These are phyloP conservation scores for Leptinotarsa tumamoca DNA, from an alignment of 2,888 invertebrate species.

Conservation along the genomic window DNA sequence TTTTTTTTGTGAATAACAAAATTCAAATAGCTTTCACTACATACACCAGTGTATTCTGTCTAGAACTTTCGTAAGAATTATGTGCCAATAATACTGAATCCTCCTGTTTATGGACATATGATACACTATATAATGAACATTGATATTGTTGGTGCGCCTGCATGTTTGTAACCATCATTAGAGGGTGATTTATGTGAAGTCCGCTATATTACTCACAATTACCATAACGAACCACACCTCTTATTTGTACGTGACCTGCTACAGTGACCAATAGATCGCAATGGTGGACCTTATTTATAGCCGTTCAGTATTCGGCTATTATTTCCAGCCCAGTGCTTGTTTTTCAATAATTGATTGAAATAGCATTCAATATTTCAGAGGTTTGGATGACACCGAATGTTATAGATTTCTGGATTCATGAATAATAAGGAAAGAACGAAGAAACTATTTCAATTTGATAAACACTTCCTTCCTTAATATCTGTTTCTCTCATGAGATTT, in stretches of 20 bases:
- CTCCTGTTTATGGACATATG: constrained; percentile 31
- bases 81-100: background rate
- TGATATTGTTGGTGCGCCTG: constrained; percentile 64
- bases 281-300: constrained; percentile 45
- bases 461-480: too few relatives aligned
- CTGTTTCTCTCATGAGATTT: too few relatives aligned
- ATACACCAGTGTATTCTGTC: background rate
- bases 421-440: background rate
- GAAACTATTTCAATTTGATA: too few relatives aligned
- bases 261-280: constrained; percentile 40
- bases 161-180: constrained; percentile 65
- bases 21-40: too few relatives aligned
- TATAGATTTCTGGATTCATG: background rate
- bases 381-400: background rate
- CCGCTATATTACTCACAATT: constrained; percentile 66
- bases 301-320: constrained; percentile 27
- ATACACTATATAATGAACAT: constrained; percentile 60
- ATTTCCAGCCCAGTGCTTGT: constrained; percentile 32
- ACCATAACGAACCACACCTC: constrained; percentile 65
- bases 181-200: constrained; percentile 63
- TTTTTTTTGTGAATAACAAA: too few relatives aligned
- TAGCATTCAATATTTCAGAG: constrained; percentile 15
- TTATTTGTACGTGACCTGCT: constrained; percentile 58
- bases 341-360: constrained; percentile 38
- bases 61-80: background rate